Conservation (phyloP, 2,113 vertebrate genomes). For the Desmodus rotundus region DNA sequence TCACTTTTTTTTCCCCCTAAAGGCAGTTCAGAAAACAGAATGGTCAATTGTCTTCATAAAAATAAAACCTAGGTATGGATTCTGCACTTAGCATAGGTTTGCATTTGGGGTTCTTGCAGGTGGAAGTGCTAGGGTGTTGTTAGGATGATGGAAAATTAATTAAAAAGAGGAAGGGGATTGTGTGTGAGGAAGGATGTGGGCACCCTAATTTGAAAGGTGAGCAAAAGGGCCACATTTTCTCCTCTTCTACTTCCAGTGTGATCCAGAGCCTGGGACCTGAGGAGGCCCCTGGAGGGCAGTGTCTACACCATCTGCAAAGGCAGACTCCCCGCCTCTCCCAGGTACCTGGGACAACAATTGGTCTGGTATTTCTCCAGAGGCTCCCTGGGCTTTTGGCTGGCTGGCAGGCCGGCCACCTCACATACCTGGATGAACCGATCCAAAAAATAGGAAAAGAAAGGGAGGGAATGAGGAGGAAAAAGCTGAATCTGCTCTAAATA, state of each 20-base stretch:
- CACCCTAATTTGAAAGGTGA: background rate
- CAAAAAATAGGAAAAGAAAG: background rate
- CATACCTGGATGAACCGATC: background rate
- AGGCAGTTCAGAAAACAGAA: conserved; percentile 36
- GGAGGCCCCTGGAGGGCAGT: background rate
- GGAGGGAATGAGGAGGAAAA: background rate
- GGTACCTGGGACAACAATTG: background rate
- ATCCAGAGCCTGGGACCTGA: background rate
- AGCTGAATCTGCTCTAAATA: background rate
- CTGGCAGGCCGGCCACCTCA: background rate
- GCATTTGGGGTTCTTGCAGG: background rate
- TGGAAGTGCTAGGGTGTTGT: background rate
- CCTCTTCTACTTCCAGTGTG: background rate
- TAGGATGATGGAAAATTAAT: conserved; percentile 35
- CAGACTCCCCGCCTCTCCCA: background rate
- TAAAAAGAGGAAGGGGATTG: background rate
- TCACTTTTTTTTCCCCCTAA: background rate
- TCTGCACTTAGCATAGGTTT: background rate
- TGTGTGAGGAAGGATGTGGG: background rate
- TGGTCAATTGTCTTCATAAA: conserved; percentile 32
- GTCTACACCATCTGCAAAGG: background rate
- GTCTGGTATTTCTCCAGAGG: background rate
- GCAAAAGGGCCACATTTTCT: background rate
- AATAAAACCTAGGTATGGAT: conserved; percentile 17
- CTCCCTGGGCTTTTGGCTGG: background rate